These are phyloP conservation scores for Parasteatoda tepidariorum DNA, from an alignment of 1,140 invertebrate species.

Conservation along the genomic window DNA sequence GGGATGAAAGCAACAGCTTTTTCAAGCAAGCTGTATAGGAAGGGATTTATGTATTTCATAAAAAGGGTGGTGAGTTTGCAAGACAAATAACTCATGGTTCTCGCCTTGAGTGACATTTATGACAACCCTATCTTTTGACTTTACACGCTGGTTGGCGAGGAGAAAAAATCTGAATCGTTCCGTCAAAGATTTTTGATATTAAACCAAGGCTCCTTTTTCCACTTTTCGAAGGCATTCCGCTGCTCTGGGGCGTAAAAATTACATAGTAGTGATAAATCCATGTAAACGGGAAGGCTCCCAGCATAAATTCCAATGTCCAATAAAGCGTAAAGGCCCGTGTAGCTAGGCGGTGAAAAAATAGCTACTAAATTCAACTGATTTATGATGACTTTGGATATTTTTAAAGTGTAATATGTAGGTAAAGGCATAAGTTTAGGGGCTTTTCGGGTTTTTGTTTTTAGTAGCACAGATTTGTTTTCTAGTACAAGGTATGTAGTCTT, in stretches of 20 bases:
- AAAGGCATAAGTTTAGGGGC: not conserved
- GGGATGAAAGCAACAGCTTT: too few species aligned
- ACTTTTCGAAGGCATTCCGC: not conserved
- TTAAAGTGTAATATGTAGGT: not conserved
- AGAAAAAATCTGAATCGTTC: not conserved
- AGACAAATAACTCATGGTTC: not conserved
- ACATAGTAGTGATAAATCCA: not conserved
- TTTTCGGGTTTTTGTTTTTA: not conserved
- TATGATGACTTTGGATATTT: not conserved
- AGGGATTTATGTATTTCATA: not conserved
- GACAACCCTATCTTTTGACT: not conserved
- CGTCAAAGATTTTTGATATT: not conserved
- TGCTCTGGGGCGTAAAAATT: not conserved
- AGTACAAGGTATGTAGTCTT: not conserved
- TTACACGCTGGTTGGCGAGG: not conserved
- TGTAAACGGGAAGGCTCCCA: not conserved
- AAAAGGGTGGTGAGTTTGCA: not conserved
- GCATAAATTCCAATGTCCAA: not conserved
- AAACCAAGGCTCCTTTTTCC: not conserved
- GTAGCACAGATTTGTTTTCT: not conserved
- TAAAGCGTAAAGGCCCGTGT: not conserved
- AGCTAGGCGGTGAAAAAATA: not conserved
- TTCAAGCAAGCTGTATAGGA: too few species aligned
- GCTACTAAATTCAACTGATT: not conserved
- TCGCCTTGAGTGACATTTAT: not conserved